These are phyloP conservation scores for Myripristis jacobus DNA, from an alignment of 2,797 vertebrate species.

Conservation along the genomic window DNA sequence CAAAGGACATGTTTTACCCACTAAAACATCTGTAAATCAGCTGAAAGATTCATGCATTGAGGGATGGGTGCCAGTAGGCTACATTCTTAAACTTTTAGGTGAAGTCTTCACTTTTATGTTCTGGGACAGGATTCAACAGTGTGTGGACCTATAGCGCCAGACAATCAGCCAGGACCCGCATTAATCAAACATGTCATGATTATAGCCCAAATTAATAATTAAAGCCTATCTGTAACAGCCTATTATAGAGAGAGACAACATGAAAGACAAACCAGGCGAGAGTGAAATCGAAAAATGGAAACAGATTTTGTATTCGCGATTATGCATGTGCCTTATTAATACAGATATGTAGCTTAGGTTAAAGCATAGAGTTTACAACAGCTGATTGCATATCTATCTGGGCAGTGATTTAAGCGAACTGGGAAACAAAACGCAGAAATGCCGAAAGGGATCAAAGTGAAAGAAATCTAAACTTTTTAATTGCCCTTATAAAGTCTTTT, in stretches of 20 bases:
- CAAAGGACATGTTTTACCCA: slow-evolving; percentile 13
- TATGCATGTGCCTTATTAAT: slow-evolving; percentile 4
- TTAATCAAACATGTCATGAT: slow-evolving; percentile 56
- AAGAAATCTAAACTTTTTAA: slow-evolving; percentile 43
- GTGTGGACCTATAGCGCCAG: slow-evolving; percentile 11
- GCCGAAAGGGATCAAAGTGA: not conserved
- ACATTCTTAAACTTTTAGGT: slow-evolving; percentile 52
- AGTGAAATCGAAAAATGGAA: not conserved
- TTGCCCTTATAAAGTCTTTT: not conserved
- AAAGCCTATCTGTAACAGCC: slow-evolving; percentile 4
- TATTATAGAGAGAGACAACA: slow-evolving; percentile 18
- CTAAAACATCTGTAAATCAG: not conserved
- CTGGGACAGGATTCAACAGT: not conserved
- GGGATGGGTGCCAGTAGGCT: slow-evolving; percentile 20
- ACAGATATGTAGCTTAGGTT: not conserved
- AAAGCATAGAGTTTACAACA: slow-evolving; percentile 8
- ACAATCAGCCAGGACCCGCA: slow-evolving; percentile 19
- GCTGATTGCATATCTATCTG: slow-evolving; percentile 9
- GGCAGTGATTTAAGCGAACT: not conserved
- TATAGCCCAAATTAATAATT: slow-evolving; percentile 42
- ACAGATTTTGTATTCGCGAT: not conserved
- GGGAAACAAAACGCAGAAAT: slow-evolving; percentile 2
- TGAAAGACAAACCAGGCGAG: slow-evolving; percentile 7
- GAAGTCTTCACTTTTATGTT: slow-evolving; percentile 3
- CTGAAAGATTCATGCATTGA: not conserved